These are phyloP conservation scores for Aphaenogaster ashmeadi DNA, from an alignment of 1,140 invertebrate species.

Conservation along the genomic window DNA sequence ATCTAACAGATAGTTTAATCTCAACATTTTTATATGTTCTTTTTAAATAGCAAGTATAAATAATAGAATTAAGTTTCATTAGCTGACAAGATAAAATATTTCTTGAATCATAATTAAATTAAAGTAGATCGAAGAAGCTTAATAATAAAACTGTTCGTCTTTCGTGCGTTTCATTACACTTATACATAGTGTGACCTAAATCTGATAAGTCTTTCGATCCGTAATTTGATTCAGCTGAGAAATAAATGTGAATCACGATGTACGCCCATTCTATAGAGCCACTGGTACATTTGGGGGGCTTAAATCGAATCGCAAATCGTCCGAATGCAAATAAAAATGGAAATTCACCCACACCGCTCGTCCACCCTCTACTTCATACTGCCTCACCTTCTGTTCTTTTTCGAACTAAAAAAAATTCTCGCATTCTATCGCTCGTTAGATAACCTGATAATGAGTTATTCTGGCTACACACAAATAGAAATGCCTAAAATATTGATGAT, in stretches of 20 bases:
- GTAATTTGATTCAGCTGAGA: slow-evolving; percentile 75
- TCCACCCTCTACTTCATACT: slow-evolving; percentile 29
- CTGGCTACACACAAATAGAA: slow-evolving; percentile 7
- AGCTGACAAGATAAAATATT: not conserved
- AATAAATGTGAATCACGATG: slow-evolving; percentile 78
- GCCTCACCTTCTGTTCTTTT: slow-evolving; percentile 47
- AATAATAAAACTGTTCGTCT: slow-evolving; percentile 10
- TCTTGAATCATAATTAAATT: not conserved
- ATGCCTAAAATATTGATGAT: not conserved
- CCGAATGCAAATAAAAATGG: slow-evolving; percentile 80
- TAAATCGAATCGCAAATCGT: slow-evolving; percentile 81
- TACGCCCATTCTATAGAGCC: slow-evolving; percentile 42
- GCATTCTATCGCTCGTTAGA: slow-evolving; percentile 44
- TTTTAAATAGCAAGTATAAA: not conserved
- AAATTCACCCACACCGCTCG: slow-evolving; percentile 66
- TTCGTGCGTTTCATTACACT: slow-evolving; percentile 8
- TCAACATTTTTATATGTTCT: not conserved
- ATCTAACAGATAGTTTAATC: not conserved
- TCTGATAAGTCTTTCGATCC: slow-evolving; percentile 51
- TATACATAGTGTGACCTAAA: slow-evolving; percentile 65
- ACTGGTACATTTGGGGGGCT: slow-evolving; percentile 64
- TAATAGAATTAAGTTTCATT: not conserved
- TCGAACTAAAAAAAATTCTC: slow-evolving; percentile 45
- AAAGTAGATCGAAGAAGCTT: not conserved
- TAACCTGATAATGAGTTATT: slow-evolving; percentile 30